Evolutionary conservation across 2,888 invertebrate genomes (phyloP).

Genomic region (Acronicta leporina): DNA sequence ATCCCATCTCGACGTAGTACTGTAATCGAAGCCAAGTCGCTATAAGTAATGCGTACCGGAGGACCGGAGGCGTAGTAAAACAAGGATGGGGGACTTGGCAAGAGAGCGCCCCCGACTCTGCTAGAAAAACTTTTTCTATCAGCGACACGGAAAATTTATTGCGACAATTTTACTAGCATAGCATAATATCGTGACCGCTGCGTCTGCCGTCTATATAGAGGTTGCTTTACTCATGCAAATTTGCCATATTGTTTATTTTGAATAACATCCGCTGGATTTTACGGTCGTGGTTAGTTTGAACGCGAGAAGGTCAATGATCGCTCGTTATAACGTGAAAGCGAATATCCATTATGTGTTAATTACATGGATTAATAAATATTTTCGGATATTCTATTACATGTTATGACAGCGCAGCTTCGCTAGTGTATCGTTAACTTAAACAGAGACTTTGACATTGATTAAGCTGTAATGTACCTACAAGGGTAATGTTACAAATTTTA

Average conservation of each 20-base stretch:
- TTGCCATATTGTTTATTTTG: constrained; percentile 64
- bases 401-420: constrained; percentile 40
- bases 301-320: constrained; percentile 46
- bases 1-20: constrained; percentile 47
- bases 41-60: constrained; percentile 55
- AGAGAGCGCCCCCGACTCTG: constrained; percentile 54
- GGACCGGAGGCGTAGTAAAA: constrained; percentile 56
- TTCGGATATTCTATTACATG: constrained; percentile 44
- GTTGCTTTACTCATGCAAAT: constrained; percentile 65
- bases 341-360: constrained; percentile 49
- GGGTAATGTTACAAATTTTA: constrained; percentile 22
- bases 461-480: not conserved
- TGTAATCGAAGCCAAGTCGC: constrained; percentile 60
- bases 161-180: constrained; percentile 69
- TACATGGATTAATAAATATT: constrained; percentile 36
- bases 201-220: constrained; percentile 47
- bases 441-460: constrained; percentile 35
- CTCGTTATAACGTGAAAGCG: constrained; percentile 33
- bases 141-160: constrained; percentile 71
- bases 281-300: constrained; percentile 60
- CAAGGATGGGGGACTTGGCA: constrained; percentile 64
- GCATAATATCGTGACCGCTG: constrained; percentile 59
- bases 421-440: constrained; percentile 56
- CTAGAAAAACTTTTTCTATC: constrained; percentile 78
- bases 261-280: constrained; percentile 60